Conservation (phyloP, 2,888 invertebrate genomes). For the Zele albiditarsus region DNA sequence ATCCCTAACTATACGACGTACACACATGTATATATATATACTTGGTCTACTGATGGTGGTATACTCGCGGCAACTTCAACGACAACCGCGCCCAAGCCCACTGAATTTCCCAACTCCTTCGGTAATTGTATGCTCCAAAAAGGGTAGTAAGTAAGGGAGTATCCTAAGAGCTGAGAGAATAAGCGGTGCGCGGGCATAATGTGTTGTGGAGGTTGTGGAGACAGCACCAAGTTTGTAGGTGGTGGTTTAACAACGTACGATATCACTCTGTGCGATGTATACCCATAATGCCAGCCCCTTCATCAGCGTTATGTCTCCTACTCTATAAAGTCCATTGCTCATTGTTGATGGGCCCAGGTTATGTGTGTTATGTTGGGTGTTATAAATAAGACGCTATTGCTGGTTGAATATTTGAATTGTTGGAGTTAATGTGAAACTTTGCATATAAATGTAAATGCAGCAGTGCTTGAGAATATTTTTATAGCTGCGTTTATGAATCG, state of each 20-base stretch:
- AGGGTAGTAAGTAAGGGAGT: conserved; percentile 49
- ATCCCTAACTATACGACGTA: conserved; percentile 11
- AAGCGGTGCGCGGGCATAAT: not conserved
- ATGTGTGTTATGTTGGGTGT: conserved; percentile 44
- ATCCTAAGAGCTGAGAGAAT: conserved; percentile 2
- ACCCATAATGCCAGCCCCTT: conserved; percentile 63
- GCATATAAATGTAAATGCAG: not conserved
- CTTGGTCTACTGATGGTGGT: not conserved
- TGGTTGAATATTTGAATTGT: conserved; percentile 31
- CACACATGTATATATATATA: not conserved
- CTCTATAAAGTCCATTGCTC: conserved; percentile 51
- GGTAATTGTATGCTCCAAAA: conserved; percentile 65
- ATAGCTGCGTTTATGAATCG: not conserved
- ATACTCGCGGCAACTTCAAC: conserved; percentile 31
- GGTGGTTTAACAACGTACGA: conserved; percentile 56
- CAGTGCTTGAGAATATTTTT: not conserved
- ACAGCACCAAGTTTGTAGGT: conserved; percentile 53
- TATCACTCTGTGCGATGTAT: conserved; percentile 58
- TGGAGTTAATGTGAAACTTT: conserved; percentile 6
- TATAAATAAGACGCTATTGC: conserved; percentile 69
- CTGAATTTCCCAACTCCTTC: conserved; percentile 41
- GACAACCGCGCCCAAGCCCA: conserved; percentile 31
- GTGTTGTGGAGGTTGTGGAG: conserved; percentile 19
- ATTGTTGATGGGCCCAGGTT: conserved; percentile 35
- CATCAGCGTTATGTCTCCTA: conserved; percentile 67